Conservation (phyloP, 2,888 invertebrate genomes). For the Rutpela maculata region DNA sequence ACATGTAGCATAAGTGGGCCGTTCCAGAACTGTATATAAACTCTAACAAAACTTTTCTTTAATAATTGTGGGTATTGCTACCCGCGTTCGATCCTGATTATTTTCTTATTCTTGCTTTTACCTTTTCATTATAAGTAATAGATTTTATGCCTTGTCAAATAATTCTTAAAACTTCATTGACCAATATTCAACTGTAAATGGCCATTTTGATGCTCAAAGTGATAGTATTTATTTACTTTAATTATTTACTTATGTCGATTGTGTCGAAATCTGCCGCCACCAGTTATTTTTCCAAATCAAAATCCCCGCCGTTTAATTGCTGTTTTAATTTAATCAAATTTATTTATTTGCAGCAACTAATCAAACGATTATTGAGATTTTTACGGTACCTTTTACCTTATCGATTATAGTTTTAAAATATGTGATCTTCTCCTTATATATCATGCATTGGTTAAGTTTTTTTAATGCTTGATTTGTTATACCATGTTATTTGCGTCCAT, state of each 20-base stretch:
- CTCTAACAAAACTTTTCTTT: too few species aligned
- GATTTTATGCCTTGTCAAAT: too few species aligned
- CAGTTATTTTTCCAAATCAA: slow-evolving; percentile 21
- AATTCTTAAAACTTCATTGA: too few species aligned
- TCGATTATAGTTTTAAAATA: slow-evolving; percentile 47
- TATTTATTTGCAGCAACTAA: slow-evolving; percentile 39
- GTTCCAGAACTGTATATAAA: too few species aligned
- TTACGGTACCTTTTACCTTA: slow-evolving; percentile 50
- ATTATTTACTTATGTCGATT: background rate
- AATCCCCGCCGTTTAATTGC: slow-evolving; percentile 2
- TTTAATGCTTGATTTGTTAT: slow-evolving; percentile 61
- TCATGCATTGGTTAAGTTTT: slow-evolving; percentile 55
- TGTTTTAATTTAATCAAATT: slow-evolving; percentile 18
- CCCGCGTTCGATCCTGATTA: too few species aligned
- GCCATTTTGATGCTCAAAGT: too few species aligned
- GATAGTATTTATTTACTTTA: too few species aligned
- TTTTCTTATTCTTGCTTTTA: too few species aligned
- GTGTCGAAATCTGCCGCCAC: background rate
- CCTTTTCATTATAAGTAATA: too few species aligned
- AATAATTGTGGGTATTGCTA: too few species aligned
- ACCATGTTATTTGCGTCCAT: slow-evolving; percentile 73
- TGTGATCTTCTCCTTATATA: slow-evolving; percentile 55
- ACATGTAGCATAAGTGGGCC: too few species aligned
- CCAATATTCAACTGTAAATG: too few species aligned
- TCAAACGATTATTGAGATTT: slow-evolving; percentile 11